Percentiles rank a stretch among this genome's conserved stretches.
Conservation (phyloP, 2,797 vertebrate genomes). For the Mormyrus hasselquistii region DNA sequence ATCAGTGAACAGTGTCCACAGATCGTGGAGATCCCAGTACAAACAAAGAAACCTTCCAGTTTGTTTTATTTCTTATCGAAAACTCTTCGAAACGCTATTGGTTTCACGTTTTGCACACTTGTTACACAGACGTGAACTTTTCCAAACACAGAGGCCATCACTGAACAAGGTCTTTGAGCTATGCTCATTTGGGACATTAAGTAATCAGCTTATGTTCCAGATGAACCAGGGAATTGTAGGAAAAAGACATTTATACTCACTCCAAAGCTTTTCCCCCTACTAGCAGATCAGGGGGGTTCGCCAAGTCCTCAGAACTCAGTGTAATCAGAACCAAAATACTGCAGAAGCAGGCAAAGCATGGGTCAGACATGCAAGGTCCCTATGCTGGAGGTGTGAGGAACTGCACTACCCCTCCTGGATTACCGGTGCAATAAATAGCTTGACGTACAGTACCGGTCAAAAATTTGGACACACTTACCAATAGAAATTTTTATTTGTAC, state of each 20-base stretch:
- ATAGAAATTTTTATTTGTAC: not conserved
- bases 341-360: not conserved
- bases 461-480: not conserved
- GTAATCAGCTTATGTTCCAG: not conserved
- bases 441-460: not conserved
- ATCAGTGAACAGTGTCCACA: constrained; percentile 1
- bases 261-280: not conserved
- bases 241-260: not conserved
- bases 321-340: not conserved
- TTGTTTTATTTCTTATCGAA: not conserved
- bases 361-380: not conserved
- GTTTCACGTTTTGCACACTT: not conserved
- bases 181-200: not conserved
- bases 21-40: not conserved
- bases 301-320: not conserved
- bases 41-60: not conserved
- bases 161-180: not conserved
- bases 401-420: not conserved
- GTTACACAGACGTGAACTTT: not conserved
- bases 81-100: not conserved
- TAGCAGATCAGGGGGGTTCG: not conserved
- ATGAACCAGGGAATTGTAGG: not conserved
- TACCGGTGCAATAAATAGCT: not conserved
- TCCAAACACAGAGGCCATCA: not conserved
- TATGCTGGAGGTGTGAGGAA: not conserved